Evolutionary conservation across 2,113 vertebrate genomes (phyloP).

Genomic region (Elephantulus edwardii): DNA sequence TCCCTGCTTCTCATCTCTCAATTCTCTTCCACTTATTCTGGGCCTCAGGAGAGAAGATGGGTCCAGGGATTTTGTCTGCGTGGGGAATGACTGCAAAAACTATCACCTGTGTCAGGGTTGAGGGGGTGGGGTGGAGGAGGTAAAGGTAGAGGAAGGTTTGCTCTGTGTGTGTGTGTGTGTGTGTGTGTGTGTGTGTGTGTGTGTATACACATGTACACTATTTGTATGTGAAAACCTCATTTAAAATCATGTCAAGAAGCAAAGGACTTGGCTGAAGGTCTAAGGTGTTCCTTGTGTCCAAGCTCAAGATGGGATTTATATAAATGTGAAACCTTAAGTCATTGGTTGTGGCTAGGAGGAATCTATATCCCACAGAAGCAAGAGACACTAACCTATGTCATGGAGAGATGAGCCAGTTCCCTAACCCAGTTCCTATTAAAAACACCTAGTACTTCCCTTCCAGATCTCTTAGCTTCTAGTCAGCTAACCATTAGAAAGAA

Average conservation of each 20-base stretch:
- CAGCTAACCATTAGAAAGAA: conserved; percentile 36
- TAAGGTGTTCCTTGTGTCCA: conserved; percentile 27
- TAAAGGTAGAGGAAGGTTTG: not conserved
- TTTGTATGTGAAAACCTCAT: conserved; percentile 43
- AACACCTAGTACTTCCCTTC: conserved; percentile 43
- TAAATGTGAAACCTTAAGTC: not conserved
- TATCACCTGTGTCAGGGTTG: not conserved
- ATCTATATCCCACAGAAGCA: conserved; percentile 2
- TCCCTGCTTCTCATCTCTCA: conserved; percentile 2
- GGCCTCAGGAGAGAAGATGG: conserved; percentile 24
- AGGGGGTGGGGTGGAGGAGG: not conserved
- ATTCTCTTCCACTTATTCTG: conserved; percentile 37
- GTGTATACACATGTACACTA: not conserved
- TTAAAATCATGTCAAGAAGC: conserved; percentile 52
- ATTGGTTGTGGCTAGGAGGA: not conserved
- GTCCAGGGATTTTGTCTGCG: not conserved
- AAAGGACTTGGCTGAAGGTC: conserved; percentile 31
- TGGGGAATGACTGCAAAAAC: not conserved
- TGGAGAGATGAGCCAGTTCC: conserved; percentile 19
- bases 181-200: no score
- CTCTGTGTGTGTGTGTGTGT: no score
- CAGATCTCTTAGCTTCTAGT: conserved; percentile 55
- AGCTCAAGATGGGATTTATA: conserved; percentile 4
- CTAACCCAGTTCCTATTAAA: not conserved
- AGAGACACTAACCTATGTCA: conserved; percentile 14